Evolutionary conservation across 2,797 vertebrate genomes (phyloP).

Genomic region (Tauraco hartlaubi): DNA sequence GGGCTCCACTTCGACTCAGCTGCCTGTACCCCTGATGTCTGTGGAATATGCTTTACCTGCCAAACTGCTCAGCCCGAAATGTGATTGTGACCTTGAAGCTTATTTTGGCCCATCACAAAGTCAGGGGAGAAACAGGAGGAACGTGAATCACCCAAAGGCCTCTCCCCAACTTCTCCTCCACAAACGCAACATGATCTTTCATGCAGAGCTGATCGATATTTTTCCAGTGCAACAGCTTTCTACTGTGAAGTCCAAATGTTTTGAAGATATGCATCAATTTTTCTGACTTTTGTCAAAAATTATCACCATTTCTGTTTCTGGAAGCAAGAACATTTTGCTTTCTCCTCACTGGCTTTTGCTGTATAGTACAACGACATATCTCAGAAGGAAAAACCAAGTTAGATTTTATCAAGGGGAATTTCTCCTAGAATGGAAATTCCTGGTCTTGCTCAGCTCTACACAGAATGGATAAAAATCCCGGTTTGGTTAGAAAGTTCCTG

Average conservation of each 20-base stretch:
- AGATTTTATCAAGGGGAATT: not conserved
- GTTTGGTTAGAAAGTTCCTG: not conserved
- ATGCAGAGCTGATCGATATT: not conserved
- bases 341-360: not conserved
- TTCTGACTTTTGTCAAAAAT: not conserved
- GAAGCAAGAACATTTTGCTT: not conserved
- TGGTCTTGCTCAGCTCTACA: not conserved
- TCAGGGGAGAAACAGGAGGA: not conserved
- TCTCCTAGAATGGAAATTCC: not conserved
- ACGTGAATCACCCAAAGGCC: not conserved
- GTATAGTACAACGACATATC: accelerated
- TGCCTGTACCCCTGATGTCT: not conserved
- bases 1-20: conserved; percentile 19
- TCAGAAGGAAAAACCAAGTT: not conserved
- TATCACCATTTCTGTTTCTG: not conserved
- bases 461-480: not conserved
- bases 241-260: not conserved
- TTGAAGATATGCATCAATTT: not conserved
- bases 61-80: conserved; percentile 12
- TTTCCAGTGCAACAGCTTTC: not conserved
- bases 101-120: conserved; percentile 8
- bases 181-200: not conserved
- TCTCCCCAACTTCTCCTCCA: not conserved
- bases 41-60: conserved; percentile 47
- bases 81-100: not conserved